phyloP scores from a whole-genome alignment of 2,113 vertebrate genomes.

The Lophura nycthemera region DNA sequence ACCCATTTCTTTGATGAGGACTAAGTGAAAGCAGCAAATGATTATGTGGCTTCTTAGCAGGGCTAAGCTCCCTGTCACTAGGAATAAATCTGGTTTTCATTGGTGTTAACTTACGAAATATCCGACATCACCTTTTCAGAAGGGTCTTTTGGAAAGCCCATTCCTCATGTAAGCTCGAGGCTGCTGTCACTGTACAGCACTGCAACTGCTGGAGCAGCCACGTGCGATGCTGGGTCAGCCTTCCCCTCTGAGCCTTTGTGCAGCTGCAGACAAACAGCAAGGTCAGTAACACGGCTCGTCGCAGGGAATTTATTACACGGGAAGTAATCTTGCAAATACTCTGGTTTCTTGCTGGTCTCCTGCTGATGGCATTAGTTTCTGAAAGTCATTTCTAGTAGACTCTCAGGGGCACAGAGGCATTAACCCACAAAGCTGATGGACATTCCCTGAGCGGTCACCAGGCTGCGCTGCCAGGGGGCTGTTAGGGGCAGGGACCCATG shows the following conservation, averaged over 20 bases:
- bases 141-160: not conserved
- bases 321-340: not conserved
- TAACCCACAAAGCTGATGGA: not conserved
- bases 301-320: not conserved
- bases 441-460: not conserved
- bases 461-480: not conserved
- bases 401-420: not conserved
- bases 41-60: not conserved
- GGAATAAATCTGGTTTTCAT: conserved; percentile 67
- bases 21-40: conserved; percentile 18
- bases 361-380: not conserved
- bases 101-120: conserved; percentile 8
- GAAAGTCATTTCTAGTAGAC: not conserved
- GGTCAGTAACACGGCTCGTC: not conserved
- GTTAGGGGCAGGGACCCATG: not conserved
- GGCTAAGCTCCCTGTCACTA: conserved; percentile 25
- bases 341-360: not conserved
- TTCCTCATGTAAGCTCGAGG: not conserved
- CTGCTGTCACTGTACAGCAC: not conserved
- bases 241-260: not conserved
- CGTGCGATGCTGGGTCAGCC: not conserved
- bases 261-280: not conserved
- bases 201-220: not conserved
- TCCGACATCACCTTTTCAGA: not conserved
- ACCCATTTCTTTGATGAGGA: conserved; percentile 1